Evolutionary conservation across 1,140 invertebrate genomes (phyloP).

Genomic region (Amyelois transitella): DNA sequence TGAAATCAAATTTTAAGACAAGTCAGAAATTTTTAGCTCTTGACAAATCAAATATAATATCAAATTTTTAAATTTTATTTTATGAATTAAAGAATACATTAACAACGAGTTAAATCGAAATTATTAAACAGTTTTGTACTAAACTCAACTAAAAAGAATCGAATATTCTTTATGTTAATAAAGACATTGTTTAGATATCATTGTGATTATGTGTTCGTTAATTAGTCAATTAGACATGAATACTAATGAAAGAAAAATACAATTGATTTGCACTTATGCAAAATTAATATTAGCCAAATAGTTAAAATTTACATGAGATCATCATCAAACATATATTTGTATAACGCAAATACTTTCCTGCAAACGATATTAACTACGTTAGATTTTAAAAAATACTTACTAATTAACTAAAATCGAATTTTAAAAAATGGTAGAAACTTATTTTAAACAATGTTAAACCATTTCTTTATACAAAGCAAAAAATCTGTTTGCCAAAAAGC

Average conservation of each 20-base stretch:
- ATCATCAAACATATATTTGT: too few relatives aligned
- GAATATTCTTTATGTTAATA: conserved; percentile 18
- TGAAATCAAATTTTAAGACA: conserved; percentile 13
- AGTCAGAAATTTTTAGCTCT: conserved; percentile 8
- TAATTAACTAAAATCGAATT: too few relatives aligned
- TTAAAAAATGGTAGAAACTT: too few relatives aligned
- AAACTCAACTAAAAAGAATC: conserved; percentile 55
- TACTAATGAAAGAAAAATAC: neutral
- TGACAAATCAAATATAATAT: conserved; percentile 12
- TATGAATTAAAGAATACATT: conserved; percentile 27
- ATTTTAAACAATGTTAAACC: too few relatives aligned
- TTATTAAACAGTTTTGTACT: conserved; percentile 55
- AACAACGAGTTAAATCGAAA: conserved; percentile 34
- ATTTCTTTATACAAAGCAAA: too few relatives aligned
- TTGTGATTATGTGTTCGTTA: conserved; percentile 25
- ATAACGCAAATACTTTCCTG: too few relatives aligned
- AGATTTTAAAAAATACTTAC: too few relatives aligned
- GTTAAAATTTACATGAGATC: conserved; percentile 58
- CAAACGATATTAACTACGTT: too few relatives aligned
- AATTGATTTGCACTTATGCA: neutral
- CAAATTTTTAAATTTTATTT: conserved; percentile 25
- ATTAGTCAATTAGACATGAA: neutral
- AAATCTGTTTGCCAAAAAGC: too few relatives aligned
- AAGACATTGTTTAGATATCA: conserved; percentile 19
- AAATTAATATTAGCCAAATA: conserved; percentile 29